These are phyloP conservation scores for Albula goreensis DNA, from an alignment of 2,113 vertebrate genomes.

Conservation along the genomic window DNA sequence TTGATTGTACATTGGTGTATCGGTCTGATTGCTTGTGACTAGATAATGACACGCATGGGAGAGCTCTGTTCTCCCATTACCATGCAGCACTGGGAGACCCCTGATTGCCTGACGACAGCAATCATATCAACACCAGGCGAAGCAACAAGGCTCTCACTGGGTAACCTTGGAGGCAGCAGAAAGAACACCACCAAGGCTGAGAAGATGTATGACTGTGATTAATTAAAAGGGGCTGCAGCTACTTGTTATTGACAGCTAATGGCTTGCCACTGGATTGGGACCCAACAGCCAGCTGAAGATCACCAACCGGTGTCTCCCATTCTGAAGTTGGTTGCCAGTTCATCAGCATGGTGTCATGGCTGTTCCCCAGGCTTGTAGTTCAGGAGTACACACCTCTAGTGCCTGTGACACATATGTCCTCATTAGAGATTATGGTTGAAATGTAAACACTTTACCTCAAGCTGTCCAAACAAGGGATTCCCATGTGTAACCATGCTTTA, in stretches of 20 bases:
- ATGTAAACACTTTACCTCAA: background rate
- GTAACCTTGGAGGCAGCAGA: background rate
- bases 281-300: background rate
- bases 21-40: background rate
- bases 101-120: background rate
- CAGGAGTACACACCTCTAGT: background rate
- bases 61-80: background rate
- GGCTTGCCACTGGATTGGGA: no score
- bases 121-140: background rate
- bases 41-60: background rate
- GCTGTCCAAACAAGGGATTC: background rate
- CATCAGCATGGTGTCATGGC: background rate
- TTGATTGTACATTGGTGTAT: background rate
- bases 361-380: background rate
- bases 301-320: no score
- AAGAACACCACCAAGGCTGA: no score
- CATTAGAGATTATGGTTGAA: background rate
- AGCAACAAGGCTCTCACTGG: background rate
- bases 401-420: no score
- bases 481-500: background rate
- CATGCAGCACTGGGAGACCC: background rate
- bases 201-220: background rate
- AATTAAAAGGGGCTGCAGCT: background rate
- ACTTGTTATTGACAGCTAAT: no score
- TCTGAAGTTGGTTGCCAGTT: background rate